phyloP scores from a whole-genome alignment of 2,113 vertebrate species.

The Coptodon bakossiorum region DNA sequence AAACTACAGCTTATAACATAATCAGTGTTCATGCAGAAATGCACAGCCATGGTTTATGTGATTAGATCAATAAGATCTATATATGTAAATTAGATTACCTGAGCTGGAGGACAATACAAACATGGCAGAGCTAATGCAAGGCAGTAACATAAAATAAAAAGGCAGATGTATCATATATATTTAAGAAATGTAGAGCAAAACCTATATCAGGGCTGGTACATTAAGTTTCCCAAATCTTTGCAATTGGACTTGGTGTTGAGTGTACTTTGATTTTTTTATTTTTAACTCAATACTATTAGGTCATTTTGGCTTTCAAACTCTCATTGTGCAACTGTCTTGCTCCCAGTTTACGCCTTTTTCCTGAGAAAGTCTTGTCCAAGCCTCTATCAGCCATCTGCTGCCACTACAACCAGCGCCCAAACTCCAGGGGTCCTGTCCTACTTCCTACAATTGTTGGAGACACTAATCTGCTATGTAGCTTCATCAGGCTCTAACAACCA shows the following conservation, averaged over 20 bases:
- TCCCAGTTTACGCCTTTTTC: not conserved
- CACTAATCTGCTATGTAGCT: not conserved
- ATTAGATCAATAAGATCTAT: not conserved
- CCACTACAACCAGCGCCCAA: not conserved
- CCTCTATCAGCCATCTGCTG: not conserved
- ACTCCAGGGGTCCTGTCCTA: not conserved
- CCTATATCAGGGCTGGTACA: not conserved
- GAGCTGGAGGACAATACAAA: not conserved
- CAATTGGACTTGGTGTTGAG: too few relatives aligned
- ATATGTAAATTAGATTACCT: not conserved
- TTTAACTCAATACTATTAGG: not conserved
- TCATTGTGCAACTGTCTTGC: not conserved
- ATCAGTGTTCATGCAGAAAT: not conserved
- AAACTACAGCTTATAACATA: not conserved
- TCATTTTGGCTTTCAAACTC: not conserved
- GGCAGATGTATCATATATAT: not conserved
- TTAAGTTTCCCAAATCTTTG: not conserved
- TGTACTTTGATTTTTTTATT: not conserved
- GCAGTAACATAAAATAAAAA: not conserved
- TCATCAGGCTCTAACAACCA: not conserved
- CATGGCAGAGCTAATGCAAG: not conserved
- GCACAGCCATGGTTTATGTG: not conserved
- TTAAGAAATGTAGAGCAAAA: not conserved
- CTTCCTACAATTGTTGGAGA: not conserved
- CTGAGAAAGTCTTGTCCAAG: not conserved